Percentiles rank a stretch among this genome's conserved stretches.
Evolutionary conservation across 2,797 vertebrate species (phyloP).

Genomic region (Amblyraja radiata): DNA sequence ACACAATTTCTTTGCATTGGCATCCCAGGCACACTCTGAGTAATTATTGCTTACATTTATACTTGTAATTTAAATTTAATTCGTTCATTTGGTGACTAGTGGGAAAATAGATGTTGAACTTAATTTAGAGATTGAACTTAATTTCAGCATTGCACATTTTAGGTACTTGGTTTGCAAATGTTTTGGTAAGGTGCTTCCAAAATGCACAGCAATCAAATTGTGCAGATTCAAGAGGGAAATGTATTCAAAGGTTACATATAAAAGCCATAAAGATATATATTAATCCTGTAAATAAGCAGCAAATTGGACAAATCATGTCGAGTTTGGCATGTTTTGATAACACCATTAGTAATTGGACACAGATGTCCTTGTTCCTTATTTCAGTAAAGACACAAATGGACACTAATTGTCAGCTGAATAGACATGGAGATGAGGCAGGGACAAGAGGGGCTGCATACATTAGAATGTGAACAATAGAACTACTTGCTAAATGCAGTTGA

Average conservation of each 20-base stretch:
- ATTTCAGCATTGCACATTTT: background rate
- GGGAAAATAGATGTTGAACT: background rate
- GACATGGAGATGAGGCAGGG: conserved; percentile 22
- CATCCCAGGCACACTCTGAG: background rate
- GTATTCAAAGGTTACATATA: background rate
- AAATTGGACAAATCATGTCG: conserved; percentile 36
- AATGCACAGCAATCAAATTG: background rate
- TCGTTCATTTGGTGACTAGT: background rate
- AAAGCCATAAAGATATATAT: conserved; percentile 9
- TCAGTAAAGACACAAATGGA: conserved; percentile 29
- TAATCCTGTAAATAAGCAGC: conserved; percentile 38
- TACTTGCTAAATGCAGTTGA: conserved; percentile 11
- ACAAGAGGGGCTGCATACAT: conserved; percentile 19
- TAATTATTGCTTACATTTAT: background rate
- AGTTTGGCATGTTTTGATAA: conserved; percentile 39
- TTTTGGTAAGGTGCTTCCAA: background rate
- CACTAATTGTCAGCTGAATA: conserved; percentile 27
- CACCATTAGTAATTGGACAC: conserved; percentile 36
- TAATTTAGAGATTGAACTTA: background rate
- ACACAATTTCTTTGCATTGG: background rate
- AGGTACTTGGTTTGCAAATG: background rate
- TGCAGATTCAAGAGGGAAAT: background rate
- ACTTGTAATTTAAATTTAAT: background rate
- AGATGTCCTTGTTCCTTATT: conserved; percentile 37
- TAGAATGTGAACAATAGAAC: conserved; percentile 26